phyloP scores from a whole-genome alignment of 2,888 invertebrate genomes.

The Oasisia sp. region DNA sequence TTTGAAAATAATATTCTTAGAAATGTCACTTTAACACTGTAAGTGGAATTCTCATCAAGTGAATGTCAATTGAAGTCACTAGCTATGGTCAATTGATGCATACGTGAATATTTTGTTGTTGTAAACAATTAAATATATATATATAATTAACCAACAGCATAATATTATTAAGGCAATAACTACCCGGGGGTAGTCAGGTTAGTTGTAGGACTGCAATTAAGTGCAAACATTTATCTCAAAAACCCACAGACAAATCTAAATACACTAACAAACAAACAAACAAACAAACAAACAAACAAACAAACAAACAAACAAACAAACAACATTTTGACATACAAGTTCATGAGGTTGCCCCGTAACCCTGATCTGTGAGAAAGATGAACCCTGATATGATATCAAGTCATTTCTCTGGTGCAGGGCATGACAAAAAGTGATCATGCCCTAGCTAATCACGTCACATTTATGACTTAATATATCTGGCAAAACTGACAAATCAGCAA shows the following conservation, averaged over 20 bases:
- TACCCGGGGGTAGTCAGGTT: too few species aligned
- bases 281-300: too few species aligned
- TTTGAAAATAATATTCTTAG: neutral
- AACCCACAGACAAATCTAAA: too few species aligned
- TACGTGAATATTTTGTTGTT: neutral
- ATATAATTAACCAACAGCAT: neutral
- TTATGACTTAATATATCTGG: neutral
- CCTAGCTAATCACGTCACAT: neutral
- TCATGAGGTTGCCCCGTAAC: too few species aligned
- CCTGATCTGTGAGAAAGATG: neutral
- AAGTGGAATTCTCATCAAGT: neutral
- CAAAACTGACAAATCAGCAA: neutral
- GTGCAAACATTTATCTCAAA: too few species aligned
- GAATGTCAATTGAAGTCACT: neutral
- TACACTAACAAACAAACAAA: too few species aligned
- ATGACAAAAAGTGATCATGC: neutral
- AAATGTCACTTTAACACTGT: neutral
- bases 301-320: too few species aligned
- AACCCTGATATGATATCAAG: neutral
- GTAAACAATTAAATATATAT: neutral
- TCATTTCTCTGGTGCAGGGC: neutral
- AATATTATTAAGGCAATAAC: neutral
- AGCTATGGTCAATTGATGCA: neutral
- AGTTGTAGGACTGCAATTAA: neutral
- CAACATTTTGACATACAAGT: too few species aligned